Evolutionary conservation across 2,888 invertebrate genomes (phyloP).

Genomic region (Macaria notata): DNA sequence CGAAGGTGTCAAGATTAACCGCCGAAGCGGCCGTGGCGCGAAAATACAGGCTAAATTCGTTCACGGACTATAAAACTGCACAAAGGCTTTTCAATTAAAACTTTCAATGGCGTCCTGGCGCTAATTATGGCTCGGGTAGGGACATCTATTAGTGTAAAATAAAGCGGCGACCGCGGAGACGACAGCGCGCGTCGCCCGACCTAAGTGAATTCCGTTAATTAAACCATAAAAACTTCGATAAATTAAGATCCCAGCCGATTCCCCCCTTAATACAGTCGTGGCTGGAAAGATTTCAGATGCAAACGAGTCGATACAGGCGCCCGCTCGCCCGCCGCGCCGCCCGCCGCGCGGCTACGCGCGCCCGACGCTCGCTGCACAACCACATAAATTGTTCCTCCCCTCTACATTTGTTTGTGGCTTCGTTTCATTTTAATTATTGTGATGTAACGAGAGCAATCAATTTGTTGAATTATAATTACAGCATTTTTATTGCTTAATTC

Average conservation of each 20-base stretch:
- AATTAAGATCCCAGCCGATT: conserved; percentile 82
- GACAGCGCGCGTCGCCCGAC: conserved; percentile 38
- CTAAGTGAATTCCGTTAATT: conserved; percentile 83
- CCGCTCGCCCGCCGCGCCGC: not conserved
- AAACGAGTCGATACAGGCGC: conserved; percentile 72
- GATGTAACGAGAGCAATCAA: conserved; percentile 35
- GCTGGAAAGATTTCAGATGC: conserved; percentile 78
- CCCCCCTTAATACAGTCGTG: conserved; percentile 76
- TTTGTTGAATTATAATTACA: conserved; percentile 19
- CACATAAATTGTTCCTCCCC: conserved; percentile 64
- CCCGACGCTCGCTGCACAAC: conserved; percentile 43
- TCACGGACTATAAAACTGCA: conserved; percentile 74
- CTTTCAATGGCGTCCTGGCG: conserved; percentile 72
- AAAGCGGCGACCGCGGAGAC: conserved; percentile 44
- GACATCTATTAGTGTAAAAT: conserved; percentile 68
- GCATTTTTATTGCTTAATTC: not conserved
- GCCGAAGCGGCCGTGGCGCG: conserved; percentile 43
- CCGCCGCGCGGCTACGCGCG: not conserved
- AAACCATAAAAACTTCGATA: conserved; percentile 84
- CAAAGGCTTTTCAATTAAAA: conserved; percentile 81
- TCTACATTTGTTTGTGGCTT: conserved; percentile 70
- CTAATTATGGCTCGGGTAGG: conserved; percentile 67
- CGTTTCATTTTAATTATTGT: conserved; percentile 68
- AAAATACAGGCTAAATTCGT: conserved; percentile 68
- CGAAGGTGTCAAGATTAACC: conserved; percentile 54